A percentile compares a stretch with the other conserved stretches of the same genome.
Evolutionary conservation across 2,113 vertebrate species (phyloP).

Genomic region (Istiophorus platypterus): DNA sequence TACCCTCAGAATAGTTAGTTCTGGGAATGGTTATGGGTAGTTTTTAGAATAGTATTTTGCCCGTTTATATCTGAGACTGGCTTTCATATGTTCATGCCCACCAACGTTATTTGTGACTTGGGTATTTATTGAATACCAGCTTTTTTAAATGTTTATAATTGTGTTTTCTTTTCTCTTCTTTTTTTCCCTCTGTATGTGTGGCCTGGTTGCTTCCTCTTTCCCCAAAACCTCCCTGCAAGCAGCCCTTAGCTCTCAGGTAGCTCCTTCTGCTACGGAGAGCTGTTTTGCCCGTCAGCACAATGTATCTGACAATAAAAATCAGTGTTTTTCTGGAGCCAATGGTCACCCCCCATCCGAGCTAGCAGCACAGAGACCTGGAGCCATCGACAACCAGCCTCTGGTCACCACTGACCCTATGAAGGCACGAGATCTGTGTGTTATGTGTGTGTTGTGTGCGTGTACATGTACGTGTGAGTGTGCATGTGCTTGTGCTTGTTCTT

Average conservation of each 20-base stretch:
- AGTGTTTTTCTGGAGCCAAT: conserved; percentile 91
- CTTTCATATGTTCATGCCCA: too few relatives aligned
- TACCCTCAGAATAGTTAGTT: too few relatives aligned
- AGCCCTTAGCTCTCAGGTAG: conserved; percentile 88
- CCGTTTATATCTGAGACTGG: too few relatives aligned
- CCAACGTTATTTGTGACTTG: too few relatives aligned
- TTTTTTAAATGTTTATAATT: too few relatives aligned
- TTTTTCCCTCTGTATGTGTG: background rate
- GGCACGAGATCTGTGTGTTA: conserved; percentile 74
- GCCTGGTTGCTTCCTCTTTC: background rate
- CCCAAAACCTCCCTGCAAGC: conserved; percentile 17
- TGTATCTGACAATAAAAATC: conserved; percentile 94
- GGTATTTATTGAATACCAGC: background rate
- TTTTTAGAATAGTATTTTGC: background rate
- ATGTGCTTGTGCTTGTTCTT: too few relatives aligned
- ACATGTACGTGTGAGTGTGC: background rate
- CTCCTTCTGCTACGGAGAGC: conserved; percentile 87
- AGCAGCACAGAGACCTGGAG: conserved; percentile 93
- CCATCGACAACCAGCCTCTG: conserved; percentile 96
- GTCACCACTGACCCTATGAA: conserved; percentile 94
- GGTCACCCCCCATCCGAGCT: conserved; percentile 90
- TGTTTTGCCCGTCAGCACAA: conserved; percentile 94
- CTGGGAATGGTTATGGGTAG: too few relatives aligned
- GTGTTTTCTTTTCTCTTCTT: too few relatives aligned
- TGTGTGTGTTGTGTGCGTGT: background rate